Evolutionary conservation across 2,888 invertebrate genomes (phyloP).

Genomic region (Stomorhina lunata): DNA sequence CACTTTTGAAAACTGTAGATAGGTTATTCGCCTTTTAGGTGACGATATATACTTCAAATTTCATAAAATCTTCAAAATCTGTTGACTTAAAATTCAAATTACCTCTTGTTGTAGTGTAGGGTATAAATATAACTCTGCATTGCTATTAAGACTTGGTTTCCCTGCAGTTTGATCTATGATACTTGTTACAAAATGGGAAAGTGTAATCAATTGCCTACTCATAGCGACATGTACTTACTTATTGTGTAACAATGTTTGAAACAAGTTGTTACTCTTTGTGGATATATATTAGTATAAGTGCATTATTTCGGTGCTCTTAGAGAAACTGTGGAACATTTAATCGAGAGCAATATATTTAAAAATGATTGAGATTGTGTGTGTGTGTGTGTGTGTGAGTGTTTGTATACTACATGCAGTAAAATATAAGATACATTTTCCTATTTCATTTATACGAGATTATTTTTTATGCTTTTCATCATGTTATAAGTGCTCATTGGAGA

Average conservation of each 20-base stretch:
- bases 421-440: background rate
- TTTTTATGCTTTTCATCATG: conserved; percentile 56
- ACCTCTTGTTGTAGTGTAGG: too few relatives aligned
- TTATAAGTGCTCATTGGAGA: conserved; percentile 52
- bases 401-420: background rate
- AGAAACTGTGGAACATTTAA: too few relatives aligned
- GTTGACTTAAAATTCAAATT: too few relatives aligned
- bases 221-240: background rate
- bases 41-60: too few relatives aligned
- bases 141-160: too few relatives aligned
- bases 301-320: too few relatives aligned
- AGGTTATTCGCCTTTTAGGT: too few relatives aligned
- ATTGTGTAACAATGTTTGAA: background rate
- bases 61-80: too few relatives aligned
- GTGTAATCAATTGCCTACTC: background rate
- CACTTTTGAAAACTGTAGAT: too few relatives aligned
- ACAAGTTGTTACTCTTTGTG: background rate
- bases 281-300: too few relatives aligned
- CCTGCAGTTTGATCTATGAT: too few relatives aligned
- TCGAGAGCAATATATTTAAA: background rate
- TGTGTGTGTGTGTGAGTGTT: background rate
- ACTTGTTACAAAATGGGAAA: background rate
- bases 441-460: conserved; percentile 39
- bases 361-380: conserved; percentile 6
- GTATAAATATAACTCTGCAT: too few relatives aligned